These are phyloP conservation scores for Liposcelis brunnea DNA, from an alignment of 2,888 invertebrate species.

Conservation along the genomic window DNA sequence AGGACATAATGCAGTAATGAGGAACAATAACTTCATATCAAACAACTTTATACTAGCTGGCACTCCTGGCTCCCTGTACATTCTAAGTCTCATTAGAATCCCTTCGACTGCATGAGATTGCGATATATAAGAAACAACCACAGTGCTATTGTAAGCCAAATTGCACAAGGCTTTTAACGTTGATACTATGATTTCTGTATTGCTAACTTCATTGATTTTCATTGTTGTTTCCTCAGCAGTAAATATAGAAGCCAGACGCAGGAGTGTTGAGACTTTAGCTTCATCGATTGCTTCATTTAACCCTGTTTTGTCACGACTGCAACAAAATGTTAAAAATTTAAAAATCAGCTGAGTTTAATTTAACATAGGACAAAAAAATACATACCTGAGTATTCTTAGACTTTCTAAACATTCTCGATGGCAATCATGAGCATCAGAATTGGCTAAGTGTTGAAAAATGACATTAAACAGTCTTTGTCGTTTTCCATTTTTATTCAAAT, in stretches of 20 bases:
- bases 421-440: constrained; percentile 28
- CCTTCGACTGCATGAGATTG: constrained; percentile 49
- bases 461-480: constrained; percentile 41
- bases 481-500: constrained; percentile 34
- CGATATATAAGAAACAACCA: constrained; percentile 40
- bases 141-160: constrained; percentile 57
- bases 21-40: constrained; percentile 75
- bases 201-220: constrained; percentile 12
- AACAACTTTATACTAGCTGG: constrained; percentile 61
- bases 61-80: constrained; percentile 43
- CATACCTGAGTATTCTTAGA: constrained; percentile 48
- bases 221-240: constrained; percentile 14
- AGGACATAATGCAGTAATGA: constrained; percentile 67
- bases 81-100: constrained; percentile 51
- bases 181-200: constrained; percentile 39
- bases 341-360: too few relatives aligned
- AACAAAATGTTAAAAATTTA: constrained; percentile 22
- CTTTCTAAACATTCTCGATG: constrained; percentile 38
- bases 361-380: neutral
- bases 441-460: constrained; percentile 39
- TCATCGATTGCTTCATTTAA: constrained; percentile 49
- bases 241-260: constrained; percentile 44
- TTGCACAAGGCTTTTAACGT: constrained; percentile 81
- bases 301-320: constrained; percentile 64
- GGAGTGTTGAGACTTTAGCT: constrained; percentile 47